phyloP scores from a whole-genome alignment of 2,888 invertebrate genomes.

The Patella caerulea region DNA sequence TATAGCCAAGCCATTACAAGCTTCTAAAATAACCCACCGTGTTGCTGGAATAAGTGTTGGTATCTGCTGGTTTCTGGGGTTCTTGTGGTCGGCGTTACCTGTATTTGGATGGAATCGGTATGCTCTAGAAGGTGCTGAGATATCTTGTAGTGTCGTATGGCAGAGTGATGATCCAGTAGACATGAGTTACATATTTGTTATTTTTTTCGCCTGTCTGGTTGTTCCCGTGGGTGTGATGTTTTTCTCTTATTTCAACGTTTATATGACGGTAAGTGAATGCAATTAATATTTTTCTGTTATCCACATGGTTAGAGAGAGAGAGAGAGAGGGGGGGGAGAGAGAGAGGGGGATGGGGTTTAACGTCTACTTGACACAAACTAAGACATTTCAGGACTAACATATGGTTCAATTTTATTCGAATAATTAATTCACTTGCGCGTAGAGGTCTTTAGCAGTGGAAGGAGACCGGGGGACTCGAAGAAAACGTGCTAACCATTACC shows the following conservation, averaged over 20 bases:
- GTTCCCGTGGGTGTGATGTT: conserved; percentile 51
- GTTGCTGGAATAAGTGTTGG: conserved; percentile 40
- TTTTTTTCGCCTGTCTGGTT: conserved; percentile 54
- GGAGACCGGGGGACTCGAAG: too few relatives aligned
- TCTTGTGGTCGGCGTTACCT: conserved; percentile 58
- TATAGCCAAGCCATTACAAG: conserved; percentile 53
- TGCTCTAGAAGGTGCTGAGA: conserved; percentile 48
- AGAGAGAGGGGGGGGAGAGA: too few relatives aligned
- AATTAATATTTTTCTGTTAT: not conserved
- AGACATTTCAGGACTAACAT: too few relatives aligned
- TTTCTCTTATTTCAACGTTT: conserved; percentile 51
- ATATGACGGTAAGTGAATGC: conserved; percentile 51
- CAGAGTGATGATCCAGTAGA: conserved; percentile 40
- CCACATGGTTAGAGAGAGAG: too few relatives aligned
- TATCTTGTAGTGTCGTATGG: conserved; percentile 53
- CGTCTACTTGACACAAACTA: too few relatives aligned
- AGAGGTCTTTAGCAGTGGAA: too few relatives aligned
- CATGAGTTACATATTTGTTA: conserved; percentile 50
- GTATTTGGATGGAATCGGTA: conserved; percentile 61
- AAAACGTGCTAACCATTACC: too few relatives aligned
- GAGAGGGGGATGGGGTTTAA: too few relatives aligned
- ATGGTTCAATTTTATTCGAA: too few relatives aligned
- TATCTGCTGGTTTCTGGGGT: conserved; percentile 42
- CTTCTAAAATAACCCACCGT: conserved; percentile 45
- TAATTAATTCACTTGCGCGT: too few relatives aligned